Conservation (phyloP, 2,113 vertebrate genomes). For the Aptenodytes forsteri region DNA sequence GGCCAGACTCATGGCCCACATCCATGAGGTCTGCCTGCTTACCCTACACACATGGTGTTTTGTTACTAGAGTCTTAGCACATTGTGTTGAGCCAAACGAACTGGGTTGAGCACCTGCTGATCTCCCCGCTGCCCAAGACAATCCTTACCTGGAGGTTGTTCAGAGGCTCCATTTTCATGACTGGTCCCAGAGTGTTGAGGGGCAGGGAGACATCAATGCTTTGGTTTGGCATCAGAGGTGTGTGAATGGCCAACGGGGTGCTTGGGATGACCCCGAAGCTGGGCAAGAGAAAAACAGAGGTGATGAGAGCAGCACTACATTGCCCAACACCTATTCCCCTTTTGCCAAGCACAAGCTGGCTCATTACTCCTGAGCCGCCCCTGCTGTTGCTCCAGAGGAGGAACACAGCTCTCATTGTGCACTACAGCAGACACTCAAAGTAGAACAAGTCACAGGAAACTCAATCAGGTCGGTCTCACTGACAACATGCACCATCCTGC, state of each 20-base stretch:
- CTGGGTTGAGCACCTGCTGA: not conserved
- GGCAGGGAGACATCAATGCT: constrained; percentile 94
- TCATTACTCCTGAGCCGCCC: not conserved
- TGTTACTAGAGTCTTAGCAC: not conserved
- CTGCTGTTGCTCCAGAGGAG: not conserved
- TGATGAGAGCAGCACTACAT: not conserved
- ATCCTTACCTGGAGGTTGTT: constrained; percentile 94
- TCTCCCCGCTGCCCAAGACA: not conserved
- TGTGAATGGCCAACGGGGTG: constrained; percentile 91
- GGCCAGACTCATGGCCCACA: not conserved
- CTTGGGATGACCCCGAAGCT: constrained; percentile 97
- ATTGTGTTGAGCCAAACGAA: not conserved
- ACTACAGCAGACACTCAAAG: not conserved
- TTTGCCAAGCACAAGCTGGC: not conserved
- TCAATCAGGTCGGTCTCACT: not conserved
- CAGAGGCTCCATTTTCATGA: constrained; percentile 99
- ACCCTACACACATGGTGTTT: fast-evolving
- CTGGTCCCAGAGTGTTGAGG: constrained; percentile 95
- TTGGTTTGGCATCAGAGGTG: constrained; percentile 98
- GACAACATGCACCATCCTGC: not conserved
- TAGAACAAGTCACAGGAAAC: not conserved
- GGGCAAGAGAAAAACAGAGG: not conserved
- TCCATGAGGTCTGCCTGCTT: not conserved
- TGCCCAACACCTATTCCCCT: not conserved
- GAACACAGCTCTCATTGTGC: not conserved